Conservation (phyloP, 2,888 invertebrate species). For the Ommatoiulus sabulosus region DNA sequence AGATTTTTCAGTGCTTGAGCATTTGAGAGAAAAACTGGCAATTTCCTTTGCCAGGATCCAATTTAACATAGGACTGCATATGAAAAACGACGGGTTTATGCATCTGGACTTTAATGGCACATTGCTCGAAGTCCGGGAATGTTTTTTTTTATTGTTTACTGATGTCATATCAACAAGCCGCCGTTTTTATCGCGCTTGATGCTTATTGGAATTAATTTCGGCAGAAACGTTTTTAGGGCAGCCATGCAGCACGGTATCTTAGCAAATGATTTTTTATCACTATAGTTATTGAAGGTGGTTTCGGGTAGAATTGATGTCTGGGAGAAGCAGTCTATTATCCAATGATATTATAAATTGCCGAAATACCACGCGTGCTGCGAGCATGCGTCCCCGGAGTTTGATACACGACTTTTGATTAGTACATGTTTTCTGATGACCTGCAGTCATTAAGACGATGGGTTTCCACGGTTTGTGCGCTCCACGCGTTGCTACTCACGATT, state of each 20-base stretch:
- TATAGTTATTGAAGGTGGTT: not conserved
- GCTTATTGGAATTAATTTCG: not conserved
- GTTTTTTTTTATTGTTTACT: not conserved
- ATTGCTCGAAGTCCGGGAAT: not conserved
- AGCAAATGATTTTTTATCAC: not conserved
- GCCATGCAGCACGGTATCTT: not conserved
- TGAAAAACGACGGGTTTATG: not conserved
- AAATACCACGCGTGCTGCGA: not conserved
- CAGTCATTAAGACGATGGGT: not conserved
- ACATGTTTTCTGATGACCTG: not conserved
- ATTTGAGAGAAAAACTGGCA: too few relatives aligned
- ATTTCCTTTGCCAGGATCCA: not conserved
- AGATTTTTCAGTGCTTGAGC: too few relatives aligned
- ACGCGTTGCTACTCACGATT: not conserved
- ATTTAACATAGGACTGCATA: not conserved
- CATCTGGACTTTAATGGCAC: not conserved
- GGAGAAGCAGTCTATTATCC: not conserved
- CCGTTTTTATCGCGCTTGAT: not conserved
- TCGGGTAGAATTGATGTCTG: not conserved
- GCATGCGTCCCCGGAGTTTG: not conserved
- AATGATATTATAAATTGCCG: not conserved
- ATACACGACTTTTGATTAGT: not conserved
- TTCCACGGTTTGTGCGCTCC: not conserved
- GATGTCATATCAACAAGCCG: not conserved
- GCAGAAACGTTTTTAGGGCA: not conserved